phyloP scores from a whole-genome alignment of 23 tunicate genomes.

The Clavelina lepadiformis region DNA sequence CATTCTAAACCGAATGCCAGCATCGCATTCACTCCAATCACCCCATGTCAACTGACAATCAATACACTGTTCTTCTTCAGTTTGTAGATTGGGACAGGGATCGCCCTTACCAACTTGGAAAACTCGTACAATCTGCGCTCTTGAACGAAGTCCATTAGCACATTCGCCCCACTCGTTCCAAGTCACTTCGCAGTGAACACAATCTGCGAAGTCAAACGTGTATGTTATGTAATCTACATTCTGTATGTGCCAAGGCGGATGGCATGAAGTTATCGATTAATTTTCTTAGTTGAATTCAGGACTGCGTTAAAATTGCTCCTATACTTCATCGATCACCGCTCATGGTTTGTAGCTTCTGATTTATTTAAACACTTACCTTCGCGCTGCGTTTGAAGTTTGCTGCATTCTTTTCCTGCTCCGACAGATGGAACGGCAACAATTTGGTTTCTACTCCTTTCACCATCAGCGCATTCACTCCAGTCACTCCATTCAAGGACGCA shows the following conservation, averaged over 20 bases:
- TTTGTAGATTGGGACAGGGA: conserved; percentile 16
- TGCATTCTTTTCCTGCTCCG: conserved; percentile 45
- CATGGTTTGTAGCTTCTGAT: neutral
- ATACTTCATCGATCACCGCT: neutral
- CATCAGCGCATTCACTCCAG: conserved; percentile 47
- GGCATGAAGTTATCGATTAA: too few relatives aligned
- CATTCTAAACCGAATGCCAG: conserved; percentile 9
- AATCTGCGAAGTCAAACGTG: conserved; percentile 20
- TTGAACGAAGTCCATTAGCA: conserved; percentile 24
- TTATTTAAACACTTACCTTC: conserved; percentile 10
- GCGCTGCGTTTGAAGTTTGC: conserved; percentile 12
- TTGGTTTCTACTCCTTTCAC: conserved; percentile 4
- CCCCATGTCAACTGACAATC: conserved; percentile 46
- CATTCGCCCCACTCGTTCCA: conserved; percentile 81
- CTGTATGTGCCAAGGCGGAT: too few relatives aligned
- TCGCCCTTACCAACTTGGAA: conserved; percentile 29
- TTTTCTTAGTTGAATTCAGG: neutral
- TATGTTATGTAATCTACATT: neutral
- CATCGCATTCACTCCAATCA: conserved; percentile 44
- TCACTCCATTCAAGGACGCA: conserved; percentile 37
- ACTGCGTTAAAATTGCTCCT: neutral
- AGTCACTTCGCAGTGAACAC: conserved; percentile 54
- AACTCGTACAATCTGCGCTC: conserved; percentile 23
- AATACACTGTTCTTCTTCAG: conserved; percentile 22
- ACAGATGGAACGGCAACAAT: conserved; percentile 4